phyloP scores from a whole-genome alignment of 2,797 vertebrate species.

The Rhynchotus rufescens region DNA sequence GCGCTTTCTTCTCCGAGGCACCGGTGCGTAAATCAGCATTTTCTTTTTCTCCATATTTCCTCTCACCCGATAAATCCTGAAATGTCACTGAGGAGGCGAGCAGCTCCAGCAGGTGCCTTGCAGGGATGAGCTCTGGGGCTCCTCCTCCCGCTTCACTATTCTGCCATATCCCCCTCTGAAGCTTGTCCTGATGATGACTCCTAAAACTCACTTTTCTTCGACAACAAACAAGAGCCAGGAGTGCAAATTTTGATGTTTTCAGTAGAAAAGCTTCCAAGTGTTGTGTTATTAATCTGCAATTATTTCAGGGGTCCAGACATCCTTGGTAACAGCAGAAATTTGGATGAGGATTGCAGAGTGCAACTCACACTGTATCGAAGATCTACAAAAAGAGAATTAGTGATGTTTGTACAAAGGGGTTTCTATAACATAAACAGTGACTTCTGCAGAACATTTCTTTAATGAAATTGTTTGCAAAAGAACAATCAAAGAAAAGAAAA shows the following conservation, averaged over 20 bases:
- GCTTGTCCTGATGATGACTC: not conserved
- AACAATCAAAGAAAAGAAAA: not conserved
- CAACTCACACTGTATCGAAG: not conserved
- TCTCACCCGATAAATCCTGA: not conserved
- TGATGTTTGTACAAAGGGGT: not conserved
- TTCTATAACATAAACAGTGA: not conserved
- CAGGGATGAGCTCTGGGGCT: not conserved
- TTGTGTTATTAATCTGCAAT: not conserved
- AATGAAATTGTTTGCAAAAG: not conserved
- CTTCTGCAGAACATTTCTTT: not conserved
- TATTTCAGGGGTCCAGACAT: not conserved
- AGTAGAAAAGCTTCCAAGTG: not conserved
- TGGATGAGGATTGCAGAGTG: not conserved
- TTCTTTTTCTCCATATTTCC: not conserved
- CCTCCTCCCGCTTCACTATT: not conserved
- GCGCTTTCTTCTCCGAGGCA: not conserved
- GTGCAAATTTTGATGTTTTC: not conserved
- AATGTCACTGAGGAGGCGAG: not conserved
- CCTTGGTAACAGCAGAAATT: not conserved
- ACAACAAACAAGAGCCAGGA: constrained; percentile 32
- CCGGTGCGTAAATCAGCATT: not conserved
- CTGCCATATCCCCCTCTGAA: not conserved
- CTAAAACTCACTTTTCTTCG: not conserved
- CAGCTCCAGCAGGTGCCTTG: not conserved
- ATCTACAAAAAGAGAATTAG: not conserved